Evolutionary conservation across 2,888 invertebrate species (phyloP).

Genomic region (Pelosia muscerda): DNA sequence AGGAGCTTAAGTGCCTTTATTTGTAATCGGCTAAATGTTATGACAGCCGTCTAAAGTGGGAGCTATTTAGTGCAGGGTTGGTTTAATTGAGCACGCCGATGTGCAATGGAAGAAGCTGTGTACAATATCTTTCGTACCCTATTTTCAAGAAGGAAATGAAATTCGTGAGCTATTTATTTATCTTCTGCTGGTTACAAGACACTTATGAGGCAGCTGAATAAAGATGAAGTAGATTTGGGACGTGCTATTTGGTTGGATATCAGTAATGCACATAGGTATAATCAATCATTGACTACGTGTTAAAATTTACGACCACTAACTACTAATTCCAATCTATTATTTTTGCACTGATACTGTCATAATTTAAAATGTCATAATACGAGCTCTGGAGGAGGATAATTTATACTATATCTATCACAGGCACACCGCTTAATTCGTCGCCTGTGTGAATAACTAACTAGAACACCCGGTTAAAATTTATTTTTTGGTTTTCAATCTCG

Average conservation of each 20-base stretch:
- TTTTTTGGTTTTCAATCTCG: too few species aligned
- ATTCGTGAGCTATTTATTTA: slow-evolving; percentile 14
- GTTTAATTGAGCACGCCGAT: slow-evolving; percentile 17
- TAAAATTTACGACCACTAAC: background rate
- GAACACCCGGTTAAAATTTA: too few species aligned
- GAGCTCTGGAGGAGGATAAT: too few species aligned
- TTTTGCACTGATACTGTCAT: background rate
- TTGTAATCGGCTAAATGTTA: slow-evolving; percentile 40
- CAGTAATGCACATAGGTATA: background rate
- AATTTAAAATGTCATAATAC: background rate
- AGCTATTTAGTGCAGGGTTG: slow-evolving; percentile 27
- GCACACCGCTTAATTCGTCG: too few species aligned
- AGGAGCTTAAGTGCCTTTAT: slow-evolving; percentile 44
- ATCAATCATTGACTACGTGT: background rate
- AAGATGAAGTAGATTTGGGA: background rate
- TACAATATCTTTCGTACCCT: slow-evolving; percentile 5
- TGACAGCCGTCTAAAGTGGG: slow-evolving; percentile 34
- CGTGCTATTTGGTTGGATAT: background rate
- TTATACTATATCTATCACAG: too few species aligned
- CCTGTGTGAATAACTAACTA: too few species aligned
- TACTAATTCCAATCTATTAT: background rate
- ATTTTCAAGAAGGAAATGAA: slow-evolving; percentile 7
- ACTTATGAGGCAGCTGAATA: background rate
- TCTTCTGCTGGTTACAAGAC: background rate
- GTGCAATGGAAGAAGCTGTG: background rate